A percentile compares a stretch with the other conserved stretches of the same genome.
These are phyloP conservation scores for Chinchilla lanigera DNA, from an alignment of 2,113 vertebrate genomes.

Conservation along the genomic window DNA sequence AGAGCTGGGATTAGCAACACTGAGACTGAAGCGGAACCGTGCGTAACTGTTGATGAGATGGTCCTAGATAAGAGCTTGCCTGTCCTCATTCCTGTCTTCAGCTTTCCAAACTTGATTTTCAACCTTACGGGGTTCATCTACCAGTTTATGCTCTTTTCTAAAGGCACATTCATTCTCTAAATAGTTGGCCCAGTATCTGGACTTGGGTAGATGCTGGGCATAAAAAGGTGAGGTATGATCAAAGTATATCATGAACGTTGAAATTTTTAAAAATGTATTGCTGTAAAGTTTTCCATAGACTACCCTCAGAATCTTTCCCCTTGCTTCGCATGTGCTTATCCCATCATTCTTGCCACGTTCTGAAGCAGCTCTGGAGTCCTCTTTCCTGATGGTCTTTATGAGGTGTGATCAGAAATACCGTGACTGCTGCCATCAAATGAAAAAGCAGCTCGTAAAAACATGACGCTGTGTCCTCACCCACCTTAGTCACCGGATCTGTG, in stretches of 20 bases:
- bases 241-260: neutral
- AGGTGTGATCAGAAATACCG: neutral
- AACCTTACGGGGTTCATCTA: neutral
- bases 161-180: neutral
- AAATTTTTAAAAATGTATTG: neutral
- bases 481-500: neutral
- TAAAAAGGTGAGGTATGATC: too few species aligned
- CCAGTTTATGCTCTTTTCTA: neutral
- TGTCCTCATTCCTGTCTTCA: neutral
- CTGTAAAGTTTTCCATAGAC: neutral
- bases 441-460: neutral
- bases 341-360: neutral
- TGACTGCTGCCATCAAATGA: neutral
- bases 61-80: neutral
- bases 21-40: too few species aligned
- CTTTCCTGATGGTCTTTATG: neutral
- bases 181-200: neutral
- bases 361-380: neutral
- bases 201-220: neutral
- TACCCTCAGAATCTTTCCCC: neutral
- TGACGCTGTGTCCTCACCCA: neutral
- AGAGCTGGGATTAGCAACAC: neutral
- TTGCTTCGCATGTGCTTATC: neutral
- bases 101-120: neutral
- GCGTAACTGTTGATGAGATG: accelerated